Percentiles rank a stretch among this genome's conserved stretches.
Conservation (phyloP, 2,113 vertebrate genomes). For the Cyanistes caeruleus region DNA sequence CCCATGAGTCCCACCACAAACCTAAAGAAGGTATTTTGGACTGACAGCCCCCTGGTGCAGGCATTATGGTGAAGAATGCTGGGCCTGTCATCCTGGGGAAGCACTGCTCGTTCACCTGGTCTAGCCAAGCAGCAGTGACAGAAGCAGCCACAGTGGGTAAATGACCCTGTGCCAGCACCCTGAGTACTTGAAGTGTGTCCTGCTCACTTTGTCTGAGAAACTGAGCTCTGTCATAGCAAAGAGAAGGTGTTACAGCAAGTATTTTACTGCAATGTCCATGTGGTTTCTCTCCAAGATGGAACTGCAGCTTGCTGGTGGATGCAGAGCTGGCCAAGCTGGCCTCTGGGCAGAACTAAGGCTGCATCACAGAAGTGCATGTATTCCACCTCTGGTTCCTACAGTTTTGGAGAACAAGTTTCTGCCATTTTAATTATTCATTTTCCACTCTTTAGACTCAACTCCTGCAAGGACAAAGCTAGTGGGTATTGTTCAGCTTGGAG, state of each 20-base stretch:
- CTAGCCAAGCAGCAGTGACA: neutral
- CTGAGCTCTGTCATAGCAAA: neutral
- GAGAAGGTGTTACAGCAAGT: neutral
- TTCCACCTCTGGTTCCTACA: neutral
- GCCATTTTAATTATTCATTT: neutral
- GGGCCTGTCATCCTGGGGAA: neutral
- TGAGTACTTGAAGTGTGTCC: neutral
- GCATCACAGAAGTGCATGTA: neutral
- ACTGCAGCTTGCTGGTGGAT: neutral
- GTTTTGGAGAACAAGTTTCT: neutral
- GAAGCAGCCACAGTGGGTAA: neutral
- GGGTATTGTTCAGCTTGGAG: neutral
- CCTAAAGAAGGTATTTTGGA: neutral
- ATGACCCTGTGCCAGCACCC: fast-evolving
- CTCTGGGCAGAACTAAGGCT: neutral
- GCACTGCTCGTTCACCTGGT: neutral
- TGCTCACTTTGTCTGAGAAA: neutral
- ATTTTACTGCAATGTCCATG: neutral
- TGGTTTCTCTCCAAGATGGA: neutral
- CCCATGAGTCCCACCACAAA: neutral
- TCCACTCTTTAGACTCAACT: neutral
- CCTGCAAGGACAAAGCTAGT: neutral
- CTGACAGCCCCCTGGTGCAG: neutral
- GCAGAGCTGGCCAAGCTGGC: neutral
- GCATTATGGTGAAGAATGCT: fast-evolving